Conservation (phyloP, 2,888 invertebrate genomes). For the Phalera bucephala region DNA sequence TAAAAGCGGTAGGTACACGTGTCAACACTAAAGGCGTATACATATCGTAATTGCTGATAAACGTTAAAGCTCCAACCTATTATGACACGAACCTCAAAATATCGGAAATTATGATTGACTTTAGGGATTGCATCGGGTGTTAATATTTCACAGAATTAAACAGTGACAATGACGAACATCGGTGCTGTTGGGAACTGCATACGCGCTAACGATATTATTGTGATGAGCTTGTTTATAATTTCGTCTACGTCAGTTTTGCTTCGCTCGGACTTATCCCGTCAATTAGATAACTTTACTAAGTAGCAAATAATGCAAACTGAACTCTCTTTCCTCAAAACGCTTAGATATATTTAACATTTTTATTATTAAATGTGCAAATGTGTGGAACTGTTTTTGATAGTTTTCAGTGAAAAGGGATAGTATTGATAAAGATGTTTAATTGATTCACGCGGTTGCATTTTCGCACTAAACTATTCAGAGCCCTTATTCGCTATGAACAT, state of each 20-base stretch:
- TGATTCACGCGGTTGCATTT: too few species aligned
- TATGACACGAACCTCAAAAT: slow-evolving; percentile 3
- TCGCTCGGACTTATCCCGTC: slow-evolving; percentile 40
- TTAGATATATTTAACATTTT: too few species aligned
- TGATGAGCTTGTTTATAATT: slow-evolving; percentile 45
- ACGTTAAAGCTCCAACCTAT: not conserved
- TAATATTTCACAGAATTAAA: slow-evolving; percentile 36
- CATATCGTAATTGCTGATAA: too few species aligned
- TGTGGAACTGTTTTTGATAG: too few species aligned
- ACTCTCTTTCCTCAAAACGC: slow-evolving; percentile 53
- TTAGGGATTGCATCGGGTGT: slow-evolving; percentile 27
- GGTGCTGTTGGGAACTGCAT: slow-evolving; percentile 18
- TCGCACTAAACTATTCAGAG: too few species aligned
- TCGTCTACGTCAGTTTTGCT: slow-evolving; percentile 32
- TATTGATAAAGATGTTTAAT: too few species aligned
- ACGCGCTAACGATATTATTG: slow-evolving; percentile 51
- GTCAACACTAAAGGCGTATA: too few species aligned
- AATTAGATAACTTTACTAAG: slow-evolving; percentile 71
- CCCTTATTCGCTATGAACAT: too few species aligned
- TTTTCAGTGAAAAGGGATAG: too few species aligned
- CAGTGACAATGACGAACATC: slow-evolving; percentile 39
- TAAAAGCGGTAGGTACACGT: too few species aligned
- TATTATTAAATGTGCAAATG: too few species aligned
- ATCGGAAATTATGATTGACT: slow-evolving; percentile 18
- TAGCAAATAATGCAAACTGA: slow-evolving; percentile 72